phyloP scores from a whole-genome alignment of 2,797 vertebrate species.

The Alcedo quadribrachys region DNA sequence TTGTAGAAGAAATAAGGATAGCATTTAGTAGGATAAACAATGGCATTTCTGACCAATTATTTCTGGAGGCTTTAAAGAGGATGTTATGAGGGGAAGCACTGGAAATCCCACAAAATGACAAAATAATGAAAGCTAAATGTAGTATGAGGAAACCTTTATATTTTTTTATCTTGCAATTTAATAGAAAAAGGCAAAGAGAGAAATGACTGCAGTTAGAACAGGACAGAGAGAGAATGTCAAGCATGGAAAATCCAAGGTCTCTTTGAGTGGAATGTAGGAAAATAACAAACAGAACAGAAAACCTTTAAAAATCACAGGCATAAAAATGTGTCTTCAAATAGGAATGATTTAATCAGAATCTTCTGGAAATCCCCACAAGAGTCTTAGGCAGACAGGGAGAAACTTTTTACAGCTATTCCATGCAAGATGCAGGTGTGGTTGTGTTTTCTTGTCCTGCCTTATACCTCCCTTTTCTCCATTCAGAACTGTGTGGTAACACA shows the following conservation, averaged over 20 bases:
- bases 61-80: not conserved
- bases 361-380: not conserved
- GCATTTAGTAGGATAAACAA: not conserved
- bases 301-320: not conserved
- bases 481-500: accelerated
- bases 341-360: not conserved
- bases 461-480: not conserved
- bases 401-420: not conserved
- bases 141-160: not conserved
- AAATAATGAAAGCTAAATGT: not conserved
- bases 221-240: not conserved
- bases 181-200: not conserved
- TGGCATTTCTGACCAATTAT: not conserved
- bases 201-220: not conserved
- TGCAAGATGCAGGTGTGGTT: not conserved
- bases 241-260: not conserved
- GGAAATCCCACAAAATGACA: not conserved
- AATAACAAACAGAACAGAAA: not conserved
- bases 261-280: not conserved
- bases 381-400: not conserved
- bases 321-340: accelerated
- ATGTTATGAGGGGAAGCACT: not conserved
- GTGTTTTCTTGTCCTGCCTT: not conserved
- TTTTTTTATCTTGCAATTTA: not conserved
- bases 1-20: not conserved